phyloP scores from a whole-genome alignment of 2,888 invertebrate genomes.

The Orchesella flavescens region DNA sequence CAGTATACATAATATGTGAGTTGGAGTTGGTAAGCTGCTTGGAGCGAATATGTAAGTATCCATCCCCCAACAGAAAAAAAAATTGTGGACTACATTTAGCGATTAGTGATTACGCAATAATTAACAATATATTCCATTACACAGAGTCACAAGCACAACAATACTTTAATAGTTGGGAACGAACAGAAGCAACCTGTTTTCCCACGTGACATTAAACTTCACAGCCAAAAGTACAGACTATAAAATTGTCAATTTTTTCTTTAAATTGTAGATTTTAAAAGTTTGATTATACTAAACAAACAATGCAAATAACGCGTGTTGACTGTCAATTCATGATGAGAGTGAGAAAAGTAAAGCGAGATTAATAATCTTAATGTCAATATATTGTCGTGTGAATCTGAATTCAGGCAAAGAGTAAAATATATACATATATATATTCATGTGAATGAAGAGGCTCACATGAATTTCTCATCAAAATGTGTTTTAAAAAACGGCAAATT shows the following conservation, averaged over 20 bases:
- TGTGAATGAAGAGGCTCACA: slow-evolving; percentile 9
- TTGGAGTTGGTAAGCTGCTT: not conserved
- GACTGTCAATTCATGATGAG: too few species aligned
- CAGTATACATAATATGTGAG: too few species aligned
- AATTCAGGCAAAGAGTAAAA: not conserved
- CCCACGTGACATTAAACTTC: slow-evolving; percentile 59
- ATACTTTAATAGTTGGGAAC: slow-evolving; percentile 29
- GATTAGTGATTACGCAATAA: slow-evolving; percentile 40
- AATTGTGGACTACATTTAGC: slow-evolving; percentile 14
- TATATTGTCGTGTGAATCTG: slow-evolving; percentile 31
- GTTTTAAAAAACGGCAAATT: slow-evolving; percentile 15
- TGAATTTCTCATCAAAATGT: slow-evolving; percentile 9
- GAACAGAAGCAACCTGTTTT: slow-evolving; percentile 41
- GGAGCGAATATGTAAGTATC: too few species aligned
- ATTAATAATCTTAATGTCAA: not conserved
- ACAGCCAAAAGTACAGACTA: not conserved
- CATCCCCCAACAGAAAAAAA: slow-evolving; percentile 10
- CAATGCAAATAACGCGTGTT: too few species aligned
- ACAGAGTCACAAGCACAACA: not conserved
- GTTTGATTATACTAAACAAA: too few species aligned
- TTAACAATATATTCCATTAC: slow-evolving; percentile 13
- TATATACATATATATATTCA: not conserved
- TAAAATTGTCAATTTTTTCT: not conserved
- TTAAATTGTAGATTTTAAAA: too few species aligned
- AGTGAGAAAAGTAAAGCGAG: too few species aligned